Conservation (phyloP, 2,888 invertebrate species). For the Lepidocyrtoides sp. region DNA sequence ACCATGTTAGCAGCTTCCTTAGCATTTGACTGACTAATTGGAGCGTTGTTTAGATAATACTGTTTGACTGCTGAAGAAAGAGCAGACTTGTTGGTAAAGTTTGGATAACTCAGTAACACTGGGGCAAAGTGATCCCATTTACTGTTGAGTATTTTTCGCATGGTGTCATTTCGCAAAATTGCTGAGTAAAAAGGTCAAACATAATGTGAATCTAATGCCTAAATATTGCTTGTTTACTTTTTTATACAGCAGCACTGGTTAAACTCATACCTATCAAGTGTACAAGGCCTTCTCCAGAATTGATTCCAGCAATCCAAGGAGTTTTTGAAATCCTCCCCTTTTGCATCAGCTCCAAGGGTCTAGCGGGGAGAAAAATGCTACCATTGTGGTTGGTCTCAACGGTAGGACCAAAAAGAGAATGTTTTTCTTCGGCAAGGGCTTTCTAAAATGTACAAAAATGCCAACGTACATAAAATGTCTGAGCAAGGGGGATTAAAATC, state of each 20-base stretch:
- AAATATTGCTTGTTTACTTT: background rate
- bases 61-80: constrained; percentile 76
- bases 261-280: constrained; percentile 81
- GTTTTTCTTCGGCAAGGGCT: constrained; percentile 77
- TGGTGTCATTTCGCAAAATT: constrained; percentile 71
- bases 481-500: too few relatives aligned
- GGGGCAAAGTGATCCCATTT: constrained; percentile 79
- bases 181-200: too few relatives aligned
- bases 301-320: constrained; percentile 82
- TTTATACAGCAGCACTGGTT: too few relatives aligned
- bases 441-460: constrained; percentile 70
- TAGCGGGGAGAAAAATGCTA: constrained; percentile 77
- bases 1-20: constrained; percentile 80
- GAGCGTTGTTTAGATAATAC: constrained; percentile 75
- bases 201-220: too few relatives aligned
- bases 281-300: constrained; percentile 83
- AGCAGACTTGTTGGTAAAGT: constrained; percentile 35
- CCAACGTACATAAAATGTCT: background rate
- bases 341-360: constrained; percentile 75
- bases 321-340: constrained; percentile 78
- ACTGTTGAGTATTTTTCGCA: constrained; percentile 68
- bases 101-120: constrained; percentile 73
- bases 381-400: constrained; percentile 77
- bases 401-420: constrained; percentile 82
- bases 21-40: constrained; percentile 65